These are phyloP conservation scores for Pomatostomus ruficeps DNA, from an alignment of 2,113 vertebrate genomes.

Conservation along the genomic window DNA sequence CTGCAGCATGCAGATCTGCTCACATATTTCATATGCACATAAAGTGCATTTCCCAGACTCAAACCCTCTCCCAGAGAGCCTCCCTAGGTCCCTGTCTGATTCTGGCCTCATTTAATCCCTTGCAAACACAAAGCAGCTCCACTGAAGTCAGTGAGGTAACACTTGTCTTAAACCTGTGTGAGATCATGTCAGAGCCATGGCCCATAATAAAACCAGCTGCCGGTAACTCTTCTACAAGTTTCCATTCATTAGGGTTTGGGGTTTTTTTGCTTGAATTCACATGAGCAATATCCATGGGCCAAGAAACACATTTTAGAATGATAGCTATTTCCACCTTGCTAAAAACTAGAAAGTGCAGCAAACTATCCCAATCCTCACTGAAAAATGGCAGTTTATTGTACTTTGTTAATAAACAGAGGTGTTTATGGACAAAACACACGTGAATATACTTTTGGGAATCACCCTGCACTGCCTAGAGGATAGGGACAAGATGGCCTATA, in stretches of 20 bases:
- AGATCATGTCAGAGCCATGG: slow-evolving; percentile 35
- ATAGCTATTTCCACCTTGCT: slow-evolving; percentile 9
- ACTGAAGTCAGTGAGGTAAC: slow-evolving; percentile 19
- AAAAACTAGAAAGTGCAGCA: background rate
- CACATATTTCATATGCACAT: background rate
- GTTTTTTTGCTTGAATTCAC: slow-evolving; percentile 26
- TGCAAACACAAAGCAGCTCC: background rate
- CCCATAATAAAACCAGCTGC: slow-evolving; percentile 47
- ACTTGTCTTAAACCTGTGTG: background rate
- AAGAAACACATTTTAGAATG: slow-evolving; percentile 44
- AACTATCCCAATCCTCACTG: background rate
- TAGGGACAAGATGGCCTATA: background rate
- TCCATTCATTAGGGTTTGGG: slow-evolving; percentile 36
- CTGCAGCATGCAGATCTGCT: background rate
- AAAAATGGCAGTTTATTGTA: background rate
- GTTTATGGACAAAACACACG: slow-evolving; percentile 54
- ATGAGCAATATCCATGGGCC: background rate
- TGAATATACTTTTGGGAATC: background rate
- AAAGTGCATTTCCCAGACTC: background rate
- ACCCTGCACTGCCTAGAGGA: background rate
- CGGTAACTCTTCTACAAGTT: slow-evolving; percentile 23
- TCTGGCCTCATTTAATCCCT: slow-evolving; percentile 27
- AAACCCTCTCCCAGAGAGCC: background rate
- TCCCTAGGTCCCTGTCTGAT: slow-evolving; percentile 14
- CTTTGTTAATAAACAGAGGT: slow-evolving; percentile 57